Conservation (phyloP, 2,888 invertebrate genomes). For the Mesorhabditis sp. region DNA sequence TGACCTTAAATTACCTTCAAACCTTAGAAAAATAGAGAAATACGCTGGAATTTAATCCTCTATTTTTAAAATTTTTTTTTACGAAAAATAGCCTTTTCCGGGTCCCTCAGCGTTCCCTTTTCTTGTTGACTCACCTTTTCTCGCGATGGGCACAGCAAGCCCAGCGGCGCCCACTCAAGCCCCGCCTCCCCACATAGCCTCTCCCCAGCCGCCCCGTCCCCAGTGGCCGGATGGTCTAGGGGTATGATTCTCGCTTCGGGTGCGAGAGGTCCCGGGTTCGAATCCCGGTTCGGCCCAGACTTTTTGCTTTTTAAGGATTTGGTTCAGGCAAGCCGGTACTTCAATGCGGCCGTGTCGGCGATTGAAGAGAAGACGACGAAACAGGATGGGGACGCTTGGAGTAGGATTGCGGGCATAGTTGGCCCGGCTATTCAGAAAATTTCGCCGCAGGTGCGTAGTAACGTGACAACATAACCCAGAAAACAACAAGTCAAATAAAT, state of each 20-base stretch:
- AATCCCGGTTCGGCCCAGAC: conserved; percentile 52
- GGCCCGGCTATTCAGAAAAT: background rate
- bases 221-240: conserved; percentile 50
- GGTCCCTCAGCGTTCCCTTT: too few relatives aligned
- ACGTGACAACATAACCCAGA: background rate
- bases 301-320: background rate
- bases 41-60: too few relatives aligned
- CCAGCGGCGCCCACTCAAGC: too few relatives aligned
- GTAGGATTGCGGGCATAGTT: background rate
- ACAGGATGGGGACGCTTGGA: conserved; percentile 5
- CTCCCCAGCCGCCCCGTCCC: background rate
- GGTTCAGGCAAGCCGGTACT: background rate
- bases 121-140: too few relatives aligned
- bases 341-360: background rate
- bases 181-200: too few relatives aligned
- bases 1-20: too few relatives aligned
- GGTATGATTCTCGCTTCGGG: conserved; percentile 59
- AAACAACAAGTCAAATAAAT: background rate
- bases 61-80: too few relatives aligned
- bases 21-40: too few relatives aligned
- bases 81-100: too few relatives aligned
- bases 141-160: too few relatives aligned
- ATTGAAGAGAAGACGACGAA: conserved; percentile 6
- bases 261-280: conserved; percentile 59
- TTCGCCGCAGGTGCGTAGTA: background rate